A percentile compares a stretch with the other conserved stretches of the same genome.
These are phyloP conservation scores for Columba guinea DNA, from an alignment of 2,797 vertebrate species.

Conservation along the genomic window DNA sequence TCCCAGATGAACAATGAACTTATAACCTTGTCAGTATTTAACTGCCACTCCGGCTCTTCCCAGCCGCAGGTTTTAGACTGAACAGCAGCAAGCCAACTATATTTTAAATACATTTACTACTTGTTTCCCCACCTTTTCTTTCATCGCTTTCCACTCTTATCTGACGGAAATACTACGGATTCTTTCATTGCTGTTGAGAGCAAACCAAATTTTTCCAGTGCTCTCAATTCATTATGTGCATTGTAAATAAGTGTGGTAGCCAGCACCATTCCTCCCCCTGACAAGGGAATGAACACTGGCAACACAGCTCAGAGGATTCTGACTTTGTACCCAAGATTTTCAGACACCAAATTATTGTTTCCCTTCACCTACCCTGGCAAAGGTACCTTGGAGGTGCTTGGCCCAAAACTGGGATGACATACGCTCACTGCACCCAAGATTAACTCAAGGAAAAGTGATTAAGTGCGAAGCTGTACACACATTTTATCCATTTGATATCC, in stretches of 20 bases:
- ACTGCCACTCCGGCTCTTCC: slow-evolving; percentile 62
- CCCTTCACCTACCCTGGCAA: background rate
- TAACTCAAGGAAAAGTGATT: background rate
- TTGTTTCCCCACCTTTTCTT: slow-evolving; percentile 35
- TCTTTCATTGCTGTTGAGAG: slow-evolving; percentile 9
- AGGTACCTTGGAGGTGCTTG: background rate
- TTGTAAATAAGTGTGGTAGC: background rate
- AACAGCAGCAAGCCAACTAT: slow-evolving; percentile 13
- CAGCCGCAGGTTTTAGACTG: slow-evolving; percentile 3
- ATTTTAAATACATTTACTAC: background rate
- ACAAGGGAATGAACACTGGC: background rate
- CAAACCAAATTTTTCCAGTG: slow-evolving; percentile 62
- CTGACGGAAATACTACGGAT: slow-evolving; percentile 8
- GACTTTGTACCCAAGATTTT: background rate
- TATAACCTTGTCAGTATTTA: slow-evolving; percentile 65
- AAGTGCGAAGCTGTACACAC: no score
- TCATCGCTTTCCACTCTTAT: slow-evolving; percentile 10
- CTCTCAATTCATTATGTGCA: background rate
- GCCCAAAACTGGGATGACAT: background rate
- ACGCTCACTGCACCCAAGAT: fast-evolving
- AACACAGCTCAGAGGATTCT: background rate
- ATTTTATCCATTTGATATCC: background rate
- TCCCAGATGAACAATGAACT: slow-evolving; percentile 78
- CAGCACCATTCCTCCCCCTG: background rate
- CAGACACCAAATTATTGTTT: background rate